Base-by-base conservation (phyloP, 2,113 vertebrate species). In the Psammodynastes pulverulentus region DNA sequence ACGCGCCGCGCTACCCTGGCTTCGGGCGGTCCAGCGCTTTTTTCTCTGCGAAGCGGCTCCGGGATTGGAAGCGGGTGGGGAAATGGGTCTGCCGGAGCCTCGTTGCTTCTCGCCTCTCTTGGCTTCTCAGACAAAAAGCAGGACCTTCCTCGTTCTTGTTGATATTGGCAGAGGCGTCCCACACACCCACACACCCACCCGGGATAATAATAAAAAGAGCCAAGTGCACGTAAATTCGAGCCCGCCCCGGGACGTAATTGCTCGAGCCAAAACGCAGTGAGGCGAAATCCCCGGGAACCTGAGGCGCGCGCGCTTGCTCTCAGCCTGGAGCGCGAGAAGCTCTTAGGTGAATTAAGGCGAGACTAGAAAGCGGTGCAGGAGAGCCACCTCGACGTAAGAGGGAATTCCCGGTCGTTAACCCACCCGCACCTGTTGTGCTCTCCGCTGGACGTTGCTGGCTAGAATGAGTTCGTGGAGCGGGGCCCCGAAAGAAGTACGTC, bases 1-100 rank as follows among this genome's bases (percentile, higher is more conserved):
- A 96, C 29, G 94, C 95, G 95, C 93, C 62, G 12, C 89, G 52
- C 90, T 29, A 15, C 49, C 26, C 67, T 34, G 89, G 84, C 3
- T 43, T 24, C 54, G 19, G 4, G 56, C 46, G 6, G 4, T 0
- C 1, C 39, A 8, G 51, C 62, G 48, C 7, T 45, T n/a, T 34
- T 1, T 29, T 29, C 56, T 19, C 51, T 84, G 72, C 45, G 58
- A 45, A 43, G 34, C n/a, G 84, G 84, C 84, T 51, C 84, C 84
- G 13, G 53, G 29, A 6, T 12, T 12, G 24, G 9, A 1, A 24
- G 17, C 17, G 6, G 86, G 23, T 4, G 86, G 1, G 86, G 0
- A n/a, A n/a, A n/a, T 6, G 54, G 23, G 54, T 52, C 5, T 39
- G 67, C n/a, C 15, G 34, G 67, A 8, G 8, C 2, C 6, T 15